Evolutionary conservation across 2,797 vertebrate species (phyloP), one percentile per base, ranked within the genome.

Genomic region (Hippopotamyrus pictus): DNA sequence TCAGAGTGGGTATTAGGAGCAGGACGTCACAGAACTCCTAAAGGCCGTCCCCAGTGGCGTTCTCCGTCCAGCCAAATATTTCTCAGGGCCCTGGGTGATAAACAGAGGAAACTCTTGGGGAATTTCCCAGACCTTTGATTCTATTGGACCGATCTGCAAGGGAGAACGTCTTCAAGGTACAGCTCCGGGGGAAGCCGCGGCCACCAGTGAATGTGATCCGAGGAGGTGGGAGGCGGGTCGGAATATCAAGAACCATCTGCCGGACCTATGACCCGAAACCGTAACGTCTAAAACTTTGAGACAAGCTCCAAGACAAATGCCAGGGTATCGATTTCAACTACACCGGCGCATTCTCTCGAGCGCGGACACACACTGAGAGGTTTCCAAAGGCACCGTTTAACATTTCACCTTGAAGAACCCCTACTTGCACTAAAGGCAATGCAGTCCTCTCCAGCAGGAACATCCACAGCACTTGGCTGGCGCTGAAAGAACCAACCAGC

Each of bases 31-130:
- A 54, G 6, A 8, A 4, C 8, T 92, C 92, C 91, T 93, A 92
- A 94, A 93, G 92, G 93, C 12, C 9, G 90, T 92, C 88, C 87
- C 86, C 88, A 93, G 93, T 92, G 92, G 90, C 90, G 69, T 91
- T 90, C 91, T 90, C 50, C n/a, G 3, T 90, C 11, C 46, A 57
- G 48, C 89, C 54, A 5, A 84, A 44, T 83, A 57, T 90, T 91
- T 79, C 90, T 86, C 57, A 88, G 33, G 86, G 41, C 41, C 37
- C n/a, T 22, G 51, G 22, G 85, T 57, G 33, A 87, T 41, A n/a
- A 59, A 87, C 9, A 57, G 51, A 59, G 51, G 19, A n/a, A 86
- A 29, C 29, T 87, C 53, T 11, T 87, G 53, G 53, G 14, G 53
- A 29, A 51, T 86, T 51, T 53, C 4, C 50, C 50, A 54, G 33